A percentile compares a stretch with the other conserved stretches of the same genome.
Evolutionary conservation across 1,140 invertebrate species (phyloP).

Genomic region (Pogonomyrmex californicus): DNA sequence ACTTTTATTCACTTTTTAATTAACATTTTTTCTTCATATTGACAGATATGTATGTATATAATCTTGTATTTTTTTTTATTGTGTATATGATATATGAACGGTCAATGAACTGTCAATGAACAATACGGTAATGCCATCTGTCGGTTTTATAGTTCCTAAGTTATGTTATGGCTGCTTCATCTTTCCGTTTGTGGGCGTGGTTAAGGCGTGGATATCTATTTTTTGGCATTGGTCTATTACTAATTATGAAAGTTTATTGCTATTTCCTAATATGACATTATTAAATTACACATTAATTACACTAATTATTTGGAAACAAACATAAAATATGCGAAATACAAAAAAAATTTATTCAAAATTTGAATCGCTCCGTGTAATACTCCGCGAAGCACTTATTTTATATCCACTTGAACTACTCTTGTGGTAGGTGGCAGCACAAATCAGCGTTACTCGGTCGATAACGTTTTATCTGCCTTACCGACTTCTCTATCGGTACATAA

Average conservation of each 20-base stretch:
- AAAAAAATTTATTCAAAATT: background rate
- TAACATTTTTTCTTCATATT: background rate
- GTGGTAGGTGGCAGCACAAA: conserved; percentile 81
- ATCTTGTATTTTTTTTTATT: background rate
- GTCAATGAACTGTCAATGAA: background rate
- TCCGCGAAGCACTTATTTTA: conserved; percentile 71
- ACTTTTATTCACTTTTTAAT: background rate
- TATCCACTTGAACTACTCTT: conserved; percentile 59
- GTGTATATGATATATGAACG: background rate
- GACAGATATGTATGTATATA: background rate
- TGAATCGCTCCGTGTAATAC: conserved; percentile 67
- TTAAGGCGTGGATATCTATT: conserved; percentile 72
- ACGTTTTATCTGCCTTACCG: conserved; percentile 83
- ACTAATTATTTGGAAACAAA: background rate
- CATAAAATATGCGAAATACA: background rate
- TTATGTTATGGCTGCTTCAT: conserved; percentile 86
- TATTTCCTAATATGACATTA: background rate
- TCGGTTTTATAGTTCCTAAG: conserved; percentile 79
- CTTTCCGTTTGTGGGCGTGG: conserved; percentile 78
- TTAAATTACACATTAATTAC: background rate
- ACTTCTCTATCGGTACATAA: conserved; percentile 77
- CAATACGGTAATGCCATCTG: conserved; percentile 83
- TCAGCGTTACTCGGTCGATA: conserved; percentile 73
- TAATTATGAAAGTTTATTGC: background rate
- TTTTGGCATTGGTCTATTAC: conserved; percentile 45